Conservation (phyloP, 2,797 vertebrate species). For the Lindbergichthys nudifrons region DNA sequence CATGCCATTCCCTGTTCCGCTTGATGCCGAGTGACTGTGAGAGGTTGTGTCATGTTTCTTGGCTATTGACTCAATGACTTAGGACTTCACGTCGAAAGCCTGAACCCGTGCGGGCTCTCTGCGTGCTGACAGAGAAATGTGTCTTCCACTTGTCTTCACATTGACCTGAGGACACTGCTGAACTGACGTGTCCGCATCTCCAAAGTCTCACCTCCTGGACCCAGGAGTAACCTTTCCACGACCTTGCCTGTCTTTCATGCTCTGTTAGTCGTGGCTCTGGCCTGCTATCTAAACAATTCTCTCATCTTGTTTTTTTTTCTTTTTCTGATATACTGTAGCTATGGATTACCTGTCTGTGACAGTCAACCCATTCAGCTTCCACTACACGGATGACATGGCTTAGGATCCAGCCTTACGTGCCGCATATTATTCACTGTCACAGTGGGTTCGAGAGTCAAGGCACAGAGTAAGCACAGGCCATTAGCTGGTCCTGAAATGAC, state of each 20-base stretch:
- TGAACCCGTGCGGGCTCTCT: conserved; percentile 86
- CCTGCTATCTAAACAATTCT: conserved; percentile 62
- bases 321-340: conserved; percentile 37
- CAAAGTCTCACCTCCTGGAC: conserved; percentile 74
- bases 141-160: conserved; percentile 83
- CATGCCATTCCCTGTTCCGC: conserved; percentile 88
- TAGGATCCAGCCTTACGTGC: conserved; percentile 47
- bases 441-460: conserved; percentile 66
- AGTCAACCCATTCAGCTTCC: conserved; percentile 46
- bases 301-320: conserved; percentile 44
- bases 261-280: conserved; percentile 50
- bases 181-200: conserved; percentile 70
- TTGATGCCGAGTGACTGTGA: conserved; percentile 91
- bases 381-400: conserved; percentile 63
- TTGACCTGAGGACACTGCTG: conserved; percentile 69
- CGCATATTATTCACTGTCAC: conserved; percentile 66
- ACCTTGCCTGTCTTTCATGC: conserved; percentile 72
- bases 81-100: conserved; percentile 90
- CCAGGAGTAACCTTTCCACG: conserved; percentile 64
- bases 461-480: conserved; percentile 64
- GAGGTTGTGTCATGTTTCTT: conserved; percentile 95
- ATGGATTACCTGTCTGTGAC: conserved; percentile 65
- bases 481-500: conserved; percentile 67
- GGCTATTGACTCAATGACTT: conserved; percentile 94
- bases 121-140: conserved; percentile 81